Evolutionary conservation across 2,888 invertebrate genomes (phyloP).

Genomic region (Sisyra nigra): DNA sequence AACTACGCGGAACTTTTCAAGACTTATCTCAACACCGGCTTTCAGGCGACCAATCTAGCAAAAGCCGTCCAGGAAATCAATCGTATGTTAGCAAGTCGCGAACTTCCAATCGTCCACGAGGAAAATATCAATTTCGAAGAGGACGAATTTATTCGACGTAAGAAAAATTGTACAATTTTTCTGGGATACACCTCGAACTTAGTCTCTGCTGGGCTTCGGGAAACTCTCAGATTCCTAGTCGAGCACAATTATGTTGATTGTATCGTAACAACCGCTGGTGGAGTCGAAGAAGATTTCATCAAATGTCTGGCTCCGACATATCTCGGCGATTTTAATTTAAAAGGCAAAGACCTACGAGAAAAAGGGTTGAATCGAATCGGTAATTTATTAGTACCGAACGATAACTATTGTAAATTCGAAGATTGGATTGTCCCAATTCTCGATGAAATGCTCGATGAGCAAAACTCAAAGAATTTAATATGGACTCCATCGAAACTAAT

Average conservation of each 20-base stretch:
- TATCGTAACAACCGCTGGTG: constrained; percentile 94
- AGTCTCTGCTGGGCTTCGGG: constrained; percentile 87
- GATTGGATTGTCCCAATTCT: constrained; percentile 93
- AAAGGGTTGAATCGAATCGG: constrained; percentile 74
- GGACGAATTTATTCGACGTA: constrained; percentile 63
- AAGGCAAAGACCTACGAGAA: constrained; percentile 62
- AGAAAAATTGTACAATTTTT: constrained; percentile 84
- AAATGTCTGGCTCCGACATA: constrained; percentile 94
- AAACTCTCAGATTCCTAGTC: constrained; percentile 74
- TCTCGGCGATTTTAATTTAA: constrained; percentile 76
- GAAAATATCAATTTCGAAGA: constrained; percentile 50
- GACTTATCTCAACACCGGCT: constrained; percentile 72
- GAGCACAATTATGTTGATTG: constrained; percentile 86
- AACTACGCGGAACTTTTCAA: constrained; percentile 72
- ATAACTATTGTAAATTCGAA: constrained; percentile 96
- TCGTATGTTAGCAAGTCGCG: constrained; percentile 71
- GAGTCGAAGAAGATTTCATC: constrained; percentile 96
- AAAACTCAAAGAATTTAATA: constrained; percentile 48
- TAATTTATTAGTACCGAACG: constrained; percentile 92
- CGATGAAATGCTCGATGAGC: constrained; percentile 79
- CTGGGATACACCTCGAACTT: constrained; percentile 95
- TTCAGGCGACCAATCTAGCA: constrained; percentile 94
- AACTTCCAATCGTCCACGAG: constrained; percentile 49
- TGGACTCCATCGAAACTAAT: constrained; percentile 93
- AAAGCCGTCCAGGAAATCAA: constrained; percentile 81